phyloP scores from a whole-genome alignment of 2,888 invertebrate species.

The Argyresthia albistria region DNA sequence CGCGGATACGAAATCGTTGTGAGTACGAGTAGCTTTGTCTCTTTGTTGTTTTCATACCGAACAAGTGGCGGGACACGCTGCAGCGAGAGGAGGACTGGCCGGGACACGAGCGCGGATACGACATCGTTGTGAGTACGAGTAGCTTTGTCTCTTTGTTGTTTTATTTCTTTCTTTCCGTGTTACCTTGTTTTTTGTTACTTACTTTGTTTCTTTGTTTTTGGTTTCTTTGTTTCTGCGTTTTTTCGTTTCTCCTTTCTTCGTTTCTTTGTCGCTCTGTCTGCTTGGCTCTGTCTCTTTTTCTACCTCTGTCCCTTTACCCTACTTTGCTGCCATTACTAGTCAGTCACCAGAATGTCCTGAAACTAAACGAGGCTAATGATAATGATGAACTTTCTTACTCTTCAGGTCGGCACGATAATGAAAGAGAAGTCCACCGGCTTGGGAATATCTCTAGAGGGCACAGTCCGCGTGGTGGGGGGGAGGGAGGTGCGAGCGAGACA shows the following conservation, averaged over 20 bases:
- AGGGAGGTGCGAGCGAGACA: conserved; percentile 92
- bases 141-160: no score
- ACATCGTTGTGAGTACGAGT: conserved; percentile 76
- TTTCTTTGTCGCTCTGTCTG: no score
- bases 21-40: conserved; percentile 27
- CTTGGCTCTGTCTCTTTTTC: no score
- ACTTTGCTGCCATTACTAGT: no score
- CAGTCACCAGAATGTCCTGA: no score
- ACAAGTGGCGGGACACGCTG: conserved; percentile 83
- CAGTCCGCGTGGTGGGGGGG: conserved; percentile 89
- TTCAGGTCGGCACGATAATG: conserved; percentile 86
- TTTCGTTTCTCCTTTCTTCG: no score
- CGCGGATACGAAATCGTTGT: conserved; percentile 84
- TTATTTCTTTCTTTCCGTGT: no score
- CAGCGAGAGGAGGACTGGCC: conserved; percentile 67
- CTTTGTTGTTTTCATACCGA: conserved; percentile 63
- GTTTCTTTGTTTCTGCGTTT: no score
- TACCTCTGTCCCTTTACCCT: no score
- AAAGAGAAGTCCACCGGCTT: conserved; percentile 88
- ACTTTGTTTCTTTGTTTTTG: no score
- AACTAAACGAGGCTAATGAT: background rate
- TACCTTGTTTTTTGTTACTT: no score
- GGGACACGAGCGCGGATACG: conserved; percentile 70
- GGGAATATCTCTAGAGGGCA: conserved; percentile 93
- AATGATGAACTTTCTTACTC: conserved; percentile 3